Base-by-base conservation (phyloP, 2,797 vertebrate genomes). In the Hippocampus kuda region DNA sequence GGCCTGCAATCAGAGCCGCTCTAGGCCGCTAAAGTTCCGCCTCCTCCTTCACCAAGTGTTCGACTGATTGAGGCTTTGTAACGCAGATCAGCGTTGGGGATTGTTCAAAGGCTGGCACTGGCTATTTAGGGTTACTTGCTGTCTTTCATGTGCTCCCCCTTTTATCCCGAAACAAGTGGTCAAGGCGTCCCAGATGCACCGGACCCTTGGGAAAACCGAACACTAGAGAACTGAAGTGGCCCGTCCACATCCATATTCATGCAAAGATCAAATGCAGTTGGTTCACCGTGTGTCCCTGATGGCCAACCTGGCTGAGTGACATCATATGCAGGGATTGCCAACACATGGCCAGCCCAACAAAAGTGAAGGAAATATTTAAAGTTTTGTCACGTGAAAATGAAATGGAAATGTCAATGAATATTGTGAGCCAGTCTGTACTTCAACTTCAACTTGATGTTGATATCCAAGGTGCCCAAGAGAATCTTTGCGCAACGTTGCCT, bases 31-130 rank as follows among this genome's bases (percentile, higher is more conserved):
- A 48, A 15, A 18, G 13, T 18, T 30, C 12, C 10, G 65, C 66
- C 74, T 75, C 67, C 72, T 72, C 65, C 77, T 76, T 76, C 72
- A 70, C 66, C 0, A 3, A 71, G 70, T 83, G 90, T 90, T 92
- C 78, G 79, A 73, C 79, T 93, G 92, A 94, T 93, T 93, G 92
- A 93, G 88, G 90, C 89, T 94, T 93, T 92, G 88, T 92, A 87
- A 83, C 81, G 74, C 82, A 88, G 90, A 92, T 89, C 76, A 86
- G 83, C 88, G 84, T 78, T 83, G 86, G 87, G 84, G 85, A 88
- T 82, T 86, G 90, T 93, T 96, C 94, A 96, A 97, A 97, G 92
- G 91, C 89, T 24, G 22, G 5, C 61, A 10, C 15, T 44, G 38
- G 61, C 61, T 42, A 63, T 44, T 63, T 95, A 92, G 78, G 54